phyloP scores from a whole-genome alignment of 2,888 invertebrate species.

The Thysanoteuthis rhombus region DNA sequence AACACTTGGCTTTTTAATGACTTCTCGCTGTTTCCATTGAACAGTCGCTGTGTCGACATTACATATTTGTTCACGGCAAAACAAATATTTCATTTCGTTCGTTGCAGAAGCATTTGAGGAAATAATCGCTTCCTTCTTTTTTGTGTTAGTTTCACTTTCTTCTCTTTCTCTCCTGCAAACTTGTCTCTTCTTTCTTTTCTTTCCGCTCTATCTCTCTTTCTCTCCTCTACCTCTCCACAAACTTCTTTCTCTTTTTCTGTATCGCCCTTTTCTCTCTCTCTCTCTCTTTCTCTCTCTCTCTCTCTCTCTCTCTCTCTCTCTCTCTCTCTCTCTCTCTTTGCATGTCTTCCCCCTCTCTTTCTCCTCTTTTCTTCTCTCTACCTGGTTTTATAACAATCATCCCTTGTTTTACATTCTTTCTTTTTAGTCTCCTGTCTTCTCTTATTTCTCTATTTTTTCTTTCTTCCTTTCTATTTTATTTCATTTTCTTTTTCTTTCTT shows the following conservation, averaged over 20 bases:
- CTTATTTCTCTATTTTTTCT: background rate
- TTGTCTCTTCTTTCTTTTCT: background rate
- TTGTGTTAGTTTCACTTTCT: background rate
- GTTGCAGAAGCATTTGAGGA: background rate
- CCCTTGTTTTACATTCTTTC: background rate
- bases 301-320: background rate
- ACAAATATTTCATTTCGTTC: background rate
- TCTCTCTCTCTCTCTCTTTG: background rate
- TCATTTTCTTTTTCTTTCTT: background rate
- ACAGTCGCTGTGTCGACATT: background rate
- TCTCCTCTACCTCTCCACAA: no score
- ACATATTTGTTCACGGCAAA: background rate
- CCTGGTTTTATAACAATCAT: background rate
- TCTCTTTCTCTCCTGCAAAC: no score
- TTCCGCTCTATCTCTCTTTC: no score
- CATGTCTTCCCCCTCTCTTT: background rate
- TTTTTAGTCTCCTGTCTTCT: background rate
- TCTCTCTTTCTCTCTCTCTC: no score
- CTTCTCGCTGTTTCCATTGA: background rate
- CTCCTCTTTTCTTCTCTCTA: background rate
- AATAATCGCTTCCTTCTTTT: background rate
- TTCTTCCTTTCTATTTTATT: background rate
- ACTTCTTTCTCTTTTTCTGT: no score
- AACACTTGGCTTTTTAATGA: background rate
- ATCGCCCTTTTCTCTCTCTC: no score